Evolutionary conservation across 2,113 vertebrate genomes (phyloP).

Genomic region (Scytalopus superciliaris): DNA sequence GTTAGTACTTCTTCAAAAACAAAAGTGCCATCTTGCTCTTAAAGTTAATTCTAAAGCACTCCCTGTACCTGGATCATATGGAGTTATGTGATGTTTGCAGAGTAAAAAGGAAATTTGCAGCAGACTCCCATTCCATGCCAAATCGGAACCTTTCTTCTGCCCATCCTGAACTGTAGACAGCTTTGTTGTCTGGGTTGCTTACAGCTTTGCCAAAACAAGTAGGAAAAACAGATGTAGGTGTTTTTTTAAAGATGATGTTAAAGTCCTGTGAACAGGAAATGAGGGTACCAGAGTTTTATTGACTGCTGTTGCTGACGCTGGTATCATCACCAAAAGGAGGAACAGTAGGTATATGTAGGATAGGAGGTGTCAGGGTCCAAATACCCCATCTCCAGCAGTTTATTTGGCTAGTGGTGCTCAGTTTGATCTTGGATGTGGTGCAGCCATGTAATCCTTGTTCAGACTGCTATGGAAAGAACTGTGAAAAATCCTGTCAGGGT

Average conservation of each 20-base stretch:
- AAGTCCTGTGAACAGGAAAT: background rate
- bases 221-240: background rate
- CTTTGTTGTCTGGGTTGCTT: background rate
- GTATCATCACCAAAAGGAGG: background rate
- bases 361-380: background rate
- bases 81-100: background rate
- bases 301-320: background rate
- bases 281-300: background rate
- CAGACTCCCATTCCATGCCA: accelerated
- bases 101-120: background rate
- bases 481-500: background rate
- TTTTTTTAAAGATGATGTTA: background rate
- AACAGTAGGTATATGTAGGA: background rate
- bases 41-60: background rate
- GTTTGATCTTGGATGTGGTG: background rate
- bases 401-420: accelerated
- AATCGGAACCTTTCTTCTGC: background rate
- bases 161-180: background rate
- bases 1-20: background rate
- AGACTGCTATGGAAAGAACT: background rate
- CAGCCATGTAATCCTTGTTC: background rate
- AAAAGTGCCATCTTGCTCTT: background rate
- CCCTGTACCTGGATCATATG: background rate
- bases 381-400: background rate
- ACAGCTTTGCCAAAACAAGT: background rate